These are phyloP conservation scores for Corydoras maculifer DNA, from an alignment of 2,113 vertebrate species.

Conservation along the genomic window DNA sequence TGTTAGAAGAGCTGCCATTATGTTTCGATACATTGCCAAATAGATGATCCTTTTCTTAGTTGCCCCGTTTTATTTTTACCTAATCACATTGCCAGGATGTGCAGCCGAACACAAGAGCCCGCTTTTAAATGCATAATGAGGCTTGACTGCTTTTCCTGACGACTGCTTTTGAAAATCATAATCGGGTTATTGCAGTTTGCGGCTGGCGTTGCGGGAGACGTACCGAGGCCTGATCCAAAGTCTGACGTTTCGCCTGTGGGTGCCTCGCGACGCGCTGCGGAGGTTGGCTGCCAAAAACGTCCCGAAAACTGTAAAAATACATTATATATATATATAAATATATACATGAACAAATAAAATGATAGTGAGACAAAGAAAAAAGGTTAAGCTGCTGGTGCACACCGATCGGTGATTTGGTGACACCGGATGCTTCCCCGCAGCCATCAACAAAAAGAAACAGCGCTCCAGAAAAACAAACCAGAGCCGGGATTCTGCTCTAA, in stretches of 20 bases:
- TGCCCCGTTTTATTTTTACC: background rate
- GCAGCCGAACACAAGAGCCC: background rate
- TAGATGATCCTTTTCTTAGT: background rate
- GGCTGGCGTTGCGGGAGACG: background rate
- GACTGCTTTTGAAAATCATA: slow-evolving; percentile 26
- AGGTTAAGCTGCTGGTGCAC: slow-evolving; percentile 21
- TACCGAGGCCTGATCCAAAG: slow-evolving; percentile 20
- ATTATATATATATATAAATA: too few relatives aligned
- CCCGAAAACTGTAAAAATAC: background rate
- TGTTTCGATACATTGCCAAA: background rate
- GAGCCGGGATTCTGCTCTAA: too few relatives aligned
- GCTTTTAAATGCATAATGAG: slow-evolving; percentile 12
- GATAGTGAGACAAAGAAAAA: background rate
- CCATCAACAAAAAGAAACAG: slow-evolving; percentile 10
- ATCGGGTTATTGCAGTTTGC: slow-evolving; percentile 45
- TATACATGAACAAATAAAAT: too few relatives aligned
- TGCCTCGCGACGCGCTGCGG: slow-evolving; percentile 20
- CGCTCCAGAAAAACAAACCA: too few relatives aligned
- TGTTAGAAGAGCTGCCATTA: background rate
- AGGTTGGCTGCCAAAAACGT: slow-evolving; percentile 9
- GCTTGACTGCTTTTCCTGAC: slow-evolving; percentile 31
- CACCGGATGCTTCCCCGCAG: too few relatives aligned
- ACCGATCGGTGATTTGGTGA: slow-evolving; percentile 13
- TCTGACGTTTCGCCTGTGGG: slow-evolving; percentile 30
- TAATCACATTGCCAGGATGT: slow-evolving; percentile 3